phyloP scores from a whole-genome alignment of 2,113 vertebrate genomes.

The Cariama cristata region DNA sequence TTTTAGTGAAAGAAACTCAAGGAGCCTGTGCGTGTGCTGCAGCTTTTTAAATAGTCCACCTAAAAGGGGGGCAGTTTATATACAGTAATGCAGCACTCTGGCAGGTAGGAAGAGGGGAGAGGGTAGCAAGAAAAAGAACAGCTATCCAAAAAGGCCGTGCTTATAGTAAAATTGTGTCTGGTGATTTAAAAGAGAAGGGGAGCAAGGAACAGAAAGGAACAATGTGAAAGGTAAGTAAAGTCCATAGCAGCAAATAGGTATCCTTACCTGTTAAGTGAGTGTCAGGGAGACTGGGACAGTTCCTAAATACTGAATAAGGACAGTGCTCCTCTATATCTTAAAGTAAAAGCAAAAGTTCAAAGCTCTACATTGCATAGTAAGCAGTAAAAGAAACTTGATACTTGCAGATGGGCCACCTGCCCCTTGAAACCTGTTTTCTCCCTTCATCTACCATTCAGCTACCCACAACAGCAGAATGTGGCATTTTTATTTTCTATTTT shows the following conservation, averaged over 20 bases:
- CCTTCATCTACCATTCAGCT: background rate
- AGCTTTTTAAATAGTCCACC: background rate
- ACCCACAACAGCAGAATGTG: background rate
- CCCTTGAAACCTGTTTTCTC: background rate
- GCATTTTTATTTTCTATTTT: background rate
- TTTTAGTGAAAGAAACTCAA: background rate
- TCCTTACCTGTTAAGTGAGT: constrained; percentile 31
- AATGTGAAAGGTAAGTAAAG: background rate
- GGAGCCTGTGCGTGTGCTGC: background rate
- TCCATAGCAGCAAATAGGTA: constrained; percentile 62
- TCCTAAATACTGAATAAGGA: background rate
- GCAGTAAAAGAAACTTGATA: constrained; percentile 35
- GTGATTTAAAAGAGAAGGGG: background rate
- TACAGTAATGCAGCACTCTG: background rate
- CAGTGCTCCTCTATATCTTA: background rate
- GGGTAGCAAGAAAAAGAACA: background rate
- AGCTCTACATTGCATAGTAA: constrained; percentile 66
- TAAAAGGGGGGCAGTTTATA: background rate
- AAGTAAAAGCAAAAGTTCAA: constrained; percentile 6
- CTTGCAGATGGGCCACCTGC: constrained; percentile 13
- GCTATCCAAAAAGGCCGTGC: background rate
- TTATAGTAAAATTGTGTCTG: background rate
- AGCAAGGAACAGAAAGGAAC: background rate
- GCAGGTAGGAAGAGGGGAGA: background rate
- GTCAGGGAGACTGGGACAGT: background rate